Percentiles rank a stretch among this genome's conserved stretches.
These are phyloP conservation scores for Schrankia costaestrigalis DNA, from an alignment of 2,888 invertebrate species.

Conservation along the genomic window DNA sequence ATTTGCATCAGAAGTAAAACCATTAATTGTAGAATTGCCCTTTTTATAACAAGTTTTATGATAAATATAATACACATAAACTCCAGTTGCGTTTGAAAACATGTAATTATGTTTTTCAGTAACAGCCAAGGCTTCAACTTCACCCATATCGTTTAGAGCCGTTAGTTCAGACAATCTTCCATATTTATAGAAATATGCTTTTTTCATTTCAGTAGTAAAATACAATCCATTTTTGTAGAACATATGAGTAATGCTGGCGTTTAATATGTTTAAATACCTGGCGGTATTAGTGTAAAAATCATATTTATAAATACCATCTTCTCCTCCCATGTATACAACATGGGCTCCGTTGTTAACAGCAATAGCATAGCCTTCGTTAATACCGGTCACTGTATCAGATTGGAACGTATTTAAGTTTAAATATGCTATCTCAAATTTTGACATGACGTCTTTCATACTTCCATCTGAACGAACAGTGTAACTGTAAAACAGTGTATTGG, in stretches of 20 bases:
- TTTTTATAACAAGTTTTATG: conserved; percentile 3
- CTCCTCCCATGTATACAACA: conserved; percentile 54
- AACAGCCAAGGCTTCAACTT: conserved; percentile 34
- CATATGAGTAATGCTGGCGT: conserved; percentile 58
- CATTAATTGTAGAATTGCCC: conserved; percentile 25
- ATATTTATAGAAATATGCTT: conserved; percentile 33
- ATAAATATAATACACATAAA: conserved; percentile 29
- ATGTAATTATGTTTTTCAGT: conserved; percentile 30
- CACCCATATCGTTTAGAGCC: conserved; percentile 26
- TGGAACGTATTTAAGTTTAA: conserved; percentile 49
- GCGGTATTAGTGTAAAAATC: conserved; percentile 42
- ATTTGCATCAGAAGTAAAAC: conserved; percentile 33
- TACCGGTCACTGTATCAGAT: conserved; percentile 38
- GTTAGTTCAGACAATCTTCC: conserved; percentile 20
- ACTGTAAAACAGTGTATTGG: conserved; percentile 57
- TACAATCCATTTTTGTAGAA: conserved; percentile 52
- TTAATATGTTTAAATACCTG: conserved; percentile 25
- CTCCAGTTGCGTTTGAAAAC: conserved; percentile 42
- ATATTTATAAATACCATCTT: conserved; percentile 50
- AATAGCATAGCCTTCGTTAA: conserved; percentile 52
- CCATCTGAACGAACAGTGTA: too few relatives aligned
- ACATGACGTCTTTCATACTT: too few relatives aligned
- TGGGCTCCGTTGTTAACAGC: conserved; percentile 45
- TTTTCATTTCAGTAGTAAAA: conserved; percentile 50
- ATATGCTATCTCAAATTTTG: conserved; percentile 43